A percentile compares a stretch with the other conserved stretches of the same genome.
These are phyloP conservation scores for Gasterosteus aculeatus DNA, from an alignment of 2,113 vertebrate genomes.

Conservation along the genomic window DNA sequence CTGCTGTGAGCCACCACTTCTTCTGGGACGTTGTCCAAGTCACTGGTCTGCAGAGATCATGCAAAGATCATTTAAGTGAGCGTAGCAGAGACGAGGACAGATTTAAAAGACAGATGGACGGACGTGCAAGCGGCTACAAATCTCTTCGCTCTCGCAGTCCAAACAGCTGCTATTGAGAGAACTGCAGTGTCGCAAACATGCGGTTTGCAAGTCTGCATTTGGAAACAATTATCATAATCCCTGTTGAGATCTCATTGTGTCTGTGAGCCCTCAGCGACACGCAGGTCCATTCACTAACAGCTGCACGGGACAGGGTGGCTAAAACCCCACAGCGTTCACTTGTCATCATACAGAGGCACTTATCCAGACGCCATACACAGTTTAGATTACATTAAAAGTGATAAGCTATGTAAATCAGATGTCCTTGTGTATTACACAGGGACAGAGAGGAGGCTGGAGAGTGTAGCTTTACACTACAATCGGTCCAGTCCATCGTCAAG, in stretches of 20 bases:
- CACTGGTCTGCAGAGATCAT: constrained; percentile 83
- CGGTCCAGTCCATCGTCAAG: constrained; percentile 52
- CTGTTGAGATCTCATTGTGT: constrained; percentile 60
- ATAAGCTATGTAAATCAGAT: constrained; percentile 37
- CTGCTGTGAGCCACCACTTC: constrained; percentile 84
- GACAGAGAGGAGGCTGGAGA: constrained; percentile 20
- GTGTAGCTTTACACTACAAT: constrained; percentile 33
- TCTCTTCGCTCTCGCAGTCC: background rate
- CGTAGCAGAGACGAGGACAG: background rate
- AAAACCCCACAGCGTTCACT: constrained; percentile 53
- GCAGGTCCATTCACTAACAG: constrained; percentile 53
- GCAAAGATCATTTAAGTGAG: constrained; percentile 1
- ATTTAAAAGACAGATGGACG: background rate
- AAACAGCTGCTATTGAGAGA: constrained; percentile 11
- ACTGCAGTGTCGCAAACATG: constrained; percentile 32
- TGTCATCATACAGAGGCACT: constrained; percentile 37
- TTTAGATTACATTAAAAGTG: constrained; percentile 41
- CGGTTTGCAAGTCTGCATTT: constrained; percentile 53
- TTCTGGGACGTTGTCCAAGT: constrained; percentile 92
- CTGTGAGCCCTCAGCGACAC: constrained; percentile 4
- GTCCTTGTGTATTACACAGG: constrained; percentile 3
- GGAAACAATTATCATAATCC: constrained; percentile 70
- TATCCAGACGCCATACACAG: constrained; percentile 36
- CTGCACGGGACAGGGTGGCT: constrained; percentile 60
- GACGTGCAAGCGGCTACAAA: background rate